Evolutionary conservation across 2,888 invertebrate species (phyloP).

Genomic region (Trichopria drosophilae): DNA sequence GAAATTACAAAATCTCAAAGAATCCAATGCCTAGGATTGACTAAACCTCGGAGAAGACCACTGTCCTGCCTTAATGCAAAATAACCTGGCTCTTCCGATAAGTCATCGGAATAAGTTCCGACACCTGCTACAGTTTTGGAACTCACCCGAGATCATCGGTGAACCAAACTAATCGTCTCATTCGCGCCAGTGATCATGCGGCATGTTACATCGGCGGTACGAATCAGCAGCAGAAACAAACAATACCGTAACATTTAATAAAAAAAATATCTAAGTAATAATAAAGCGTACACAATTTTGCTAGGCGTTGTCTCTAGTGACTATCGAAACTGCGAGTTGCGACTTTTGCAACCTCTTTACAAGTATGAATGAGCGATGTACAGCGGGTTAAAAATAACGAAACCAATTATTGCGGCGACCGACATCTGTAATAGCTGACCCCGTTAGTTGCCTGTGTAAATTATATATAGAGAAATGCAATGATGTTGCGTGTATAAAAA

Average conservation of each 20-base stretch:
- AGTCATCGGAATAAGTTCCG: conserved; percentile 55
- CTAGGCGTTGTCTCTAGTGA: conserved; percentile 47
- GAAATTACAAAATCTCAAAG: conserved; percentile 83
- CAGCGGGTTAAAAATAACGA: too few species aligned
- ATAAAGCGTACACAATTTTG: conserved; percentile 48
- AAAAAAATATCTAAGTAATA: too few species aligned
- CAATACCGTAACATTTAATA: too few species aligned
- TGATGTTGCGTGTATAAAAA: conserved; percentile 54
- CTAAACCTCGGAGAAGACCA: conserved; percentile 51
- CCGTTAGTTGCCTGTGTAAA: conserved; percentile 50
- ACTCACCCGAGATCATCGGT: conserved; percentile 51
- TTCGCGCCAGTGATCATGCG: too few species aligned
- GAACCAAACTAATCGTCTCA: conserved; percentile 40
- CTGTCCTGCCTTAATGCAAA: conserved; percentile 47
- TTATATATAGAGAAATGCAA: conserved; percentile 52
- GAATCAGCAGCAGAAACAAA: too few species aligned
- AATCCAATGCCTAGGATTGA: conserved; percentile 80
- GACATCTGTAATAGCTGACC: conserved; percentile 40
- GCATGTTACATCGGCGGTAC: too few species aligned
- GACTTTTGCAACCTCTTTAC: conserved; percentile 51
- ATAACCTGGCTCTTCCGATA: conserved; percentile 54
- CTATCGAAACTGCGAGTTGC: conserved; percentile 43
- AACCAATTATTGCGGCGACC: conserved; percentile 18
- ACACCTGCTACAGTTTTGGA: conserved; percentile 54
- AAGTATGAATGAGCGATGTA: too few species aligned